Percentiles rank a stretch among this genome's conserved stretches.
phyloP scores from a whole-genome alignment of 1,140 invertebrate species.

The Pseudoatta argentina region DNA sequence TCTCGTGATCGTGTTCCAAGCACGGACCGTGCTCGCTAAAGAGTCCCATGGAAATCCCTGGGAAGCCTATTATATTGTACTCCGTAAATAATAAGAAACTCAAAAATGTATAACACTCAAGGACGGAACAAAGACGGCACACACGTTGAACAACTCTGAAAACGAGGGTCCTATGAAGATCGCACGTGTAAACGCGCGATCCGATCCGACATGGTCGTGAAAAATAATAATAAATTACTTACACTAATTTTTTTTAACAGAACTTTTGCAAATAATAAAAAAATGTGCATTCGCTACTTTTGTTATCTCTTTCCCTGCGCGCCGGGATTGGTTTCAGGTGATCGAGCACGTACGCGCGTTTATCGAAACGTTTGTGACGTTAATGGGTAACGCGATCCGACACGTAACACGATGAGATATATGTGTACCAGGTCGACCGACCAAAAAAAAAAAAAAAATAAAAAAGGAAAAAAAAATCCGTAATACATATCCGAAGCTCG shows the following conservation, averaged over 20 bases:
- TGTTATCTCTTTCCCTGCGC: slow-evolving; percentile 27
- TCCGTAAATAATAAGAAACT: slow-evolving; percentile 77
- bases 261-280: slow-evolving; percentile 1
- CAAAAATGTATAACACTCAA: slow-evolving; percentile 78
- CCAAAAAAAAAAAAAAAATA: slow-evolving; percentile 33
- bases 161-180: neutral
- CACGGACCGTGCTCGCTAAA: slow-evolving; percentile 89
- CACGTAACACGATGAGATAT: slow-evolving; percentile 49
- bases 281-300: slow-evolving; percentile 29
- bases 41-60: slow-evolving; percentile 88
- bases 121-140: slow-evolving; percentile 79
- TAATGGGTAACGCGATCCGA: slow-evolving; percentile 54
- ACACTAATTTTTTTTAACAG: neutral
- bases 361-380: slow-evolving; percentile 57
- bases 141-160: slow-evolving; percentile 60
- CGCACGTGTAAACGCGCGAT: slow-evolving; percentile 18
- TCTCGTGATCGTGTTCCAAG: slow-evolving; percentile 94
- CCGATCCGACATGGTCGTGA: neutral
- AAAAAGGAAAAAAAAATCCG: slow-evolving; percentile 36
- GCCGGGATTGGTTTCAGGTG: slow-evolving; percentile 27
- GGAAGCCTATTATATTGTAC: slow-evolving; percentile 86
- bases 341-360: slow-evolving; percentile 57
- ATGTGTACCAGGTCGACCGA: slow-evolving; percentile 32
- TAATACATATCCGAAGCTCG: slow-evolving; percentile 36
- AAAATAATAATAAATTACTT: slow-evolving; percentile 34